These are phyloP conservation scores for Nautilus pompilius DNA, from an alignment of 1,140 invertebrate species.

Conservation along the genomic window DNA sequence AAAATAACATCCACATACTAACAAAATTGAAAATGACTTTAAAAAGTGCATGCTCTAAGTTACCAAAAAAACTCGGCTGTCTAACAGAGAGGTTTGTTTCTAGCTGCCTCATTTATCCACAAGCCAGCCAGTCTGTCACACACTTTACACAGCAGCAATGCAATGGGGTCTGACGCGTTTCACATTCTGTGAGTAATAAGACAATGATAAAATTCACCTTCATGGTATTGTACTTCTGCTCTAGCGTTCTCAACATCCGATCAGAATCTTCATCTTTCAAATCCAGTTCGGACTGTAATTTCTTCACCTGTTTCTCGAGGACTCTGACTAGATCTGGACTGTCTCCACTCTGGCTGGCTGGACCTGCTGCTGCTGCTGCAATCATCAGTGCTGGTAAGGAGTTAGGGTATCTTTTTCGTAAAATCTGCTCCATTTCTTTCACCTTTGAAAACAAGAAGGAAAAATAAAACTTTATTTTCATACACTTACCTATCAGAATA, in stretches of 20 bases:
- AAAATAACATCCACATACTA: too few species aligned
- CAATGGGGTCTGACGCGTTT: too few species aligned
- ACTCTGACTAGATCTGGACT: slow-evolving; percentile 26
- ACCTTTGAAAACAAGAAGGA: slow-evolving; percentile 38
- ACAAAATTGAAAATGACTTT: too few species aligned
- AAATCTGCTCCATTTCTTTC: slow-evolving; percentile 51
- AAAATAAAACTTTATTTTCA: neutral
- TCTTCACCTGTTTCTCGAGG: slow-evolving; percentile 42
- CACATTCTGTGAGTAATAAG: too few species aligned
- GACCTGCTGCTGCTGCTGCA: slow-evolving; percentile 31
- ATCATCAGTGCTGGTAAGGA: slow-evolving; percentile 49
- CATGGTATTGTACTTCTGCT: slow-evolving; percentile 50
- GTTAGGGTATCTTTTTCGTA: slow-evolving; percentile 47
- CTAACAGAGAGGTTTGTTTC: too few species aligned
- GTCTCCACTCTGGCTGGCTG: neutral
- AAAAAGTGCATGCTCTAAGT: too few species aligned
- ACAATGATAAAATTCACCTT: slow-evolving; percentile 40
- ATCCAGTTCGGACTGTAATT: slow-evolving; percentile 45
- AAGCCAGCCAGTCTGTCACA: too few species aligned
- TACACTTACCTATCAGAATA: neutral
- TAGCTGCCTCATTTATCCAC: too few species aligned
- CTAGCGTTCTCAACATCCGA: slow-evolving; percentile 41
- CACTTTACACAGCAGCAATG: too few species aligned
- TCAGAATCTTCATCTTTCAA: slow-evolving; percentile 41
- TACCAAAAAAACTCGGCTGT: too few species aligned